These are phyloP conservation scores for Geodia barretti DNA, from an alignment of 37 sponge, comb jelly and placozoan species.

Conservation along the genomic window DNA sequence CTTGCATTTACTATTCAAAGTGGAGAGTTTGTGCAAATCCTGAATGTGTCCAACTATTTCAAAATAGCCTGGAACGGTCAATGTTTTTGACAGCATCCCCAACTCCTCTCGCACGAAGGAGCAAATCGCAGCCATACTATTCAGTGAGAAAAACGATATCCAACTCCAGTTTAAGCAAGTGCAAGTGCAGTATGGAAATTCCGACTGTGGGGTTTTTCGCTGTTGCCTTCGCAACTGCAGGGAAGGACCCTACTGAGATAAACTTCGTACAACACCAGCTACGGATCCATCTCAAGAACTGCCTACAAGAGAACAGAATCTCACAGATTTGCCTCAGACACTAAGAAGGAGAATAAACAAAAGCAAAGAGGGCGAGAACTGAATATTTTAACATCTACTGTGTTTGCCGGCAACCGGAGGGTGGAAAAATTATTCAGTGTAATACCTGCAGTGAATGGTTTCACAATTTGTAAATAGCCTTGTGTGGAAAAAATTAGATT, in stretches of 20 bases:
- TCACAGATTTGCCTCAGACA: background rate
- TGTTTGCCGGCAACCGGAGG: background rate
- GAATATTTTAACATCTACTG: background rate
- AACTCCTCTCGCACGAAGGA: background rate
- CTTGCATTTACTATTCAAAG: background rate
- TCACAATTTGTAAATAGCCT: background rate
- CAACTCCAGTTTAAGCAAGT: background rate
- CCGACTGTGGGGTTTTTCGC: background rate
- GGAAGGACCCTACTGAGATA: background rate
- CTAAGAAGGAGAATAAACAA: background rate
- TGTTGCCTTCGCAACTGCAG: background rate
- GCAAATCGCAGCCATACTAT: conserved; percentile 6
- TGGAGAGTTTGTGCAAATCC: conserved; percentile 11
- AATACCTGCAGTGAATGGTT: background rate
- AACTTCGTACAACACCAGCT: background rate
- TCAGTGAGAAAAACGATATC: background rate
- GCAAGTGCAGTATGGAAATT: background rate
- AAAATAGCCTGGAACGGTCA: background rate
- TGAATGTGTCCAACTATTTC: background rate
- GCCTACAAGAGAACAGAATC: background rate
- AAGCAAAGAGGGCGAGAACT: background rate
- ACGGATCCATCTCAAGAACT: background rate
- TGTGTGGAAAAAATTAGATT: no score
- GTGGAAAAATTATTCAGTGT: background rate
- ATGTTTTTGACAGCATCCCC: background rate